Base-by-base conservation (phyloP, 2,888 invertebrate genomes). In the Calliopum simillimum region DNA sequence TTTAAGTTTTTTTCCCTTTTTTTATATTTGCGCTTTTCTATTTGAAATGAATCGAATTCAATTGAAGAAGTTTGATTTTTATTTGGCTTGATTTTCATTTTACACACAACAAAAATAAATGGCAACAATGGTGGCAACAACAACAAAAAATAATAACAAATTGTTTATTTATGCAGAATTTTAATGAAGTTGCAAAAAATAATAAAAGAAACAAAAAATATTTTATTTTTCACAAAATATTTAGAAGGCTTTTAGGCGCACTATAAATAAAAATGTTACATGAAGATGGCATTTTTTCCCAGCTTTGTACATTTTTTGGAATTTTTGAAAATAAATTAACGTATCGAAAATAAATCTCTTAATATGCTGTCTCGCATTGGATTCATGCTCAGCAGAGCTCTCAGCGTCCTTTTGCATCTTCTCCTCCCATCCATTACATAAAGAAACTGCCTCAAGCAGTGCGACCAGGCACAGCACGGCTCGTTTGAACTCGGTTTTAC, bases 121-220 rank as follows among this genome's bases (percentile, higher is more conserved):
- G 19, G 13, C n/a, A 63, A 49, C 16, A 33, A 53, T 23, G 21
- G 4, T 14, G 13, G 19, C 8, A 41, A 43, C 44, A 55, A n/a
- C 55, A 53, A n/a, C n/a, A n/a, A n/a, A 21, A 19, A 23, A 43
- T 19, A 19, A 25, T 43, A 55, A 55, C 51, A 64, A 66, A 56
- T 46, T 66, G 46, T 66, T 66, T 66, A 66, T 66, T 66, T 66
- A 66, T 66, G 56, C 66, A 46, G 56, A 56, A 66, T 66, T 66
- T 56, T 56, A 66, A 66, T 66, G 66, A 56, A 66, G 66, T 56
- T 25, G 25, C 47, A 46, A 66, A 56, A 33, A 2, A 33, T 4
- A 33, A 8, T 8, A 33, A 8, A n/a, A 8, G 8, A 33, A 8
- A 33, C 33, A 33, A 33, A 33, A 33, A 8, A 8, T 33, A 5